Base-by-base conservation (phyloP, 2,888 invertebrate genomes). In the Eupithecia exiguata region DNA sequence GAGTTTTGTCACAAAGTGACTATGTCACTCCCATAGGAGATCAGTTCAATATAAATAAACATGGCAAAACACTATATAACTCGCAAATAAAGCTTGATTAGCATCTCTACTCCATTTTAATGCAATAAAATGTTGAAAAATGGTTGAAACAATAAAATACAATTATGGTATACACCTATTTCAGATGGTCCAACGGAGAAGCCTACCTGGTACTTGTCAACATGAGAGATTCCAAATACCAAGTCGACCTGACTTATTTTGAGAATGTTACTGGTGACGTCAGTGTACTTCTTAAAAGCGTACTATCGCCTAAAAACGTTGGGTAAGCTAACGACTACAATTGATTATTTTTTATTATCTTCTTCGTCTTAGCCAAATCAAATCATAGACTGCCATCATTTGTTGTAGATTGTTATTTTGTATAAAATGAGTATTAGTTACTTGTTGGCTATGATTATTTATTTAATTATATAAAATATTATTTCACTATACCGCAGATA, bases 201-300 rank as follows among this genome's bases (percentile, higher is more conserved):
- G 66, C 62, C 25, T 79, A 89, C 74, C 77, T 91, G 30, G 90
- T 93, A 21, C 81, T 95, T 7, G 85, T 95, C 35, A 95, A 95
- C 88, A 86, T 95, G 12, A 92, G 92, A 5, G 80, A 87, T n/a
- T 73, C 84, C 36, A 81, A 87, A 1, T 88, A 93, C 81, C 80
- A 80, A 14, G 87, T 96, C 16, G 88, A 95, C 87, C 84, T 95
- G 67, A 84, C 86, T 9, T 82, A 83, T 7, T 88, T 93, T 46
- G 84, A 86, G 43, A 86, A 89, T 65, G 80, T 87, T 7, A 83
- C 89, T 1, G 79, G 86, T 5, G 78, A 86, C 62, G 66, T 66
- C 40, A 66, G 40, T 21, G 40, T 66, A 21, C 25, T 66, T 12
- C 66, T 66, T 1, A 66, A n/a, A 21, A 66, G 40, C 40, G 21